Evolutionary conservation across 2,797 vertebrate genomes (phyloP).

Genomic region (Phalanger gymnotis): DNA sequence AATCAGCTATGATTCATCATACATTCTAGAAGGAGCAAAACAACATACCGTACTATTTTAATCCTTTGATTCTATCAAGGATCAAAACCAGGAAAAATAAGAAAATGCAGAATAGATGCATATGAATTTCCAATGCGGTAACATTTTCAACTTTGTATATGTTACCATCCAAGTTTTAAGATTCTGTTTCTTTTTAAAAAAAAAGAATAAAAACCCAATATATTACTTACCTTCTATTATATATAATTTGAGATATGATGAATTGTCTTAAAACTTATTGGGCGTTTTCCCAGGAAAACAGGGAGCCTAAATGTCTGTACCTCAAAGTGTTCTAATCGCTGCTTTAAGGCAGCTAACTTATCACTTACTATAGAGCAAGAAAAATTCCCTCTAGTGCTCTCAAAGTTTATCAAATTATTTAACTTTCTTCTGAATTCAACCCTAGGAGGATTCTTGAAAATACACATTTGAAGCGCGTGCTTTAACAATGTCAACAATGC

Average conservation of each 20-base stretch:
- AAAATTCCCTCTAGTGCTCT: slow-evolving; percentile 1
- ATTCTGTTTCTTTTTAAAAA: not conserved
- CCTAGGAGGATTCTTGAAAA: not conserved
- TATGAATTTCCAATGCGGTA: slow-evolving; percentile 5
- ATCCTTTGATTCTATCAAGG: slow-evolving; percentile 73
- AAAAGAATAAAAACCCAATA: slow-evolving; percentile 25
- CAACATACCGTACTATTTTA: slow-evolving; percentile 78
- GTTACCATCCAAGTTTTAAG: slow-evolving; percentile 30
- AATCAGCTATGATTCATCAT: slow-evolving; percentile 83
- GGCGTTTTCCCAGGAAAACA: not conserved
- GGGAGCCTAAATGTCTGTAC: slow-evolving; percentile 46
- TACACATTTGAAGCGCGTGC: not conserved
- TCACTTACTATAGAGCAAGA: slow-evolving; percentile 20
- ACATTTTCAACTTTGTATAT: not conserved
- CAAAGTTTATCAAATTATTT: slow-evolving; percentile 37
- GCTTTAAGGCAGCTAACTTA: slow-evolving; percentile 20
- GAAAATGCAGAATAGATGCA: slow-evolving; percentile 4
- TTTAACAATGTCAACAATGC: not conserved
- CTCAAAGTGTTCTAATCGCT: slow-evolving; percentile 34
- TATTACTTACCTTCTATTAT: slow-evolving; percentile 69
- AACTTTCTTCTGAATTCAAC: not conserved
- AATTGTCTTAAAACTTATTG: slow-evolving; percentile 44
- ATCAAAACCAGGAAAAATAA: slow-evolving; percentile 50
- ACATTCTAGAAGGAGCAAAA: slow-evolving; percentile 82
- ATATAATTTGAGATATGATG: slow-evolving; percentile 41